Conservation (phyloP, 2,113 vertebrate genomes). For the Albula glossodonta region DNA sequence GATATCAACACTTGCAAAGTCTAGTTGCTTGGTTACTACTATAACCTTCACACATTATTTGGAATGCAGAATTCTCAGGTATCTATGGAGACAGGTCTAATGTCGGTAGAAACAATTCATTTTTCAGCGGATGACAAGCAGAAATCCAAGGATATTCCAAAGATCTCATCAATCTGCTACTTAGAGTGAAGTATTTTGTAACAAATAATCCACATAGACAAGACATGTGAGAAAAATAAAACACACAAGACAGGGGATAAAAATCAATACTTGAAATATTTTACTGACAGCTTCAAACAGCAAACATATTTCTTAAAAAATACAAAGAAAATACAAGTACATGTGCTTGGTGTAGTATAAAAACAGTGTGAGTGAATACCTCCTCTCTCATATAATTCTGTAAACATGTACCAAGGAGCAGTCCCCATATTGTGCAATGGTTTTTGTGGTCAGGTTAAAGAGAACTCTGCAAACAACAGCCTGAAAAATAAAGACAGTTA, state of each 20-base stretch:
- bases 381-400: neutral
- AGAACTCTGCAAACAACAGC: too few relatives aligned
- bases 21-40: slow-evolving; percentile 46
- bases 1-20: slow-evolving; percentile 16
- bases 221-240: neutral
- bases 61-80: slow-evolving; percentile 32
- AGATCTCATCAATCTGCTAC: neutral
- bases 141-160: neutral
- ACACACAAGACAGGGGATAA: slow-evolving; percentile 12
- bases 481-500: too few relatives aligned
- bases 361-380: slow-evolving; percentile 26
- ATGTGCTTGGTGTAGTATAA: slow-evolving; percentile 24
- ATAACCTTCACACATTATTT: slow-evolving; percentile 33
- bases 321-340: slow-evolving; percentile 33
- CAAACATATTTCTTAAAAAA: slow-evolving; percentile 45
- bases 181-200: neutral
- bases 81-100: slow-evolving; percentile 32
- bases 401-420: slow-evolving; percentile 16
- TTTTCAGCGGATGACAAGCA: neutral
- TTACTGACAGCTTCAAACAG: slow-evolving; percentile 54
- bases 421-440: slow-evolving; percentile 20
- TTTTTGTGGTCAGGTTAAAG: neutral
- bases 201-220: neutral
- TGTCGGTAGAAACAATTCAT: neutral
- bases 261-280: slow-evolving; percentile 57